Percentiles rank a stretch among this genome's conserved stretches.
These are phyloP conservation scores for Onychorhynchus coronatus DNA, from an alignment of 2,113 vertebrate species.

Conservation along the genomic window DNA sequence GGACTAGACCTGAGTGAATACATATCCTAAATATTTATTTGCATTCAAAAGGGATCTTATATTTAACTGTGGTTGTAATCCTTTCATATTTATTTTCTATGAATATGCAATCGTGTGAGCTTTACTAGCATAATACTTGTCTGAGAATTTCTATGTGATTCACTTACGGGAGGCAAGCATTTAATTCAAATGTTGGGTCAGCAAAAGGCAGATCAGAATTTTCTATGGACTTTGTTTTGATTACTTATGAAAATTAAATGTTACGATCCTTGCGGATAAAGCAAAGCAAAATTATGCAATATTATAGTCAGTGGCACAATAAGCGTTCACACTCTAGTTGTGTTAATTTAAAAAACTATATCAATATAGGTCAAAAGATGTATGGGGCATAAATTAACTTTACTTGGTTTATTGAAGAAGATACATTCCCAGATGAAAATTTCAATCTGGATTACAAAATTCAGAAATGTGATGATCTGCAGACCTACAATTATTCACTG, in stretches of 20 bases:
- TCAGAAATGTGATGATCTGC: not conserved
- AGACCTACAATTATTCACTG: not conserved
- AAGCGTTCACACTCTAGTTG: not conserved
- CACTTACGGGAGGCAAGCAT: not conserved
- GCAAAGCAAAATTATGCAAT: not conserved
- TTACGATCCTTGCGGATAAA: not conserved
- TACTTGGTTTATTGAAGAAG: not conserved
- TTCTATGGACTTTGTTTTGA: not conserved
- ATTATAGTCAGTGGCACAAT: not conserved
- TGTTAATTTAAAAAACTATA: not conserved
- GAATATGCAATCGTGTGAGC: not conserved
- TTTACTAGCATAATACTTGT: not conserved
- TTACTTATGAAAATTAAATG: not conserved
- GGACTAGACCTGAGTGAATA: not conserved
- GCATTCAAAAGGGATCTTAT: not conserved
- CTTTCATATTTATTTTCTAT: conserved; percentile 33
- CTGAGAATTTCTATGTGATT: conserved; percentile 18
- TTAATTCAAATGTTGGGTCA: not conserved
- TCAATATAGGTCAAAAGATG: not conserved
- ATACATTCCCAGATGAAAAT: not conserved
- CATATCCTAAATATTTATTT: not conserved
- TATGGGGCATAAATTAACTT: not conserved
- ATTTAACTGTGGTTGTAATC: not conserved
- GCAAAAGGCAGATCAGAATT: not conserved
- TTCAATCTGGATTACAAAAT: not conserved